Evolutionary conservation across 2,888 invertebrate species (phyloP), one percentile per base, ranked within the genome.

Genomic region (Drosophila cognata): DNA sequence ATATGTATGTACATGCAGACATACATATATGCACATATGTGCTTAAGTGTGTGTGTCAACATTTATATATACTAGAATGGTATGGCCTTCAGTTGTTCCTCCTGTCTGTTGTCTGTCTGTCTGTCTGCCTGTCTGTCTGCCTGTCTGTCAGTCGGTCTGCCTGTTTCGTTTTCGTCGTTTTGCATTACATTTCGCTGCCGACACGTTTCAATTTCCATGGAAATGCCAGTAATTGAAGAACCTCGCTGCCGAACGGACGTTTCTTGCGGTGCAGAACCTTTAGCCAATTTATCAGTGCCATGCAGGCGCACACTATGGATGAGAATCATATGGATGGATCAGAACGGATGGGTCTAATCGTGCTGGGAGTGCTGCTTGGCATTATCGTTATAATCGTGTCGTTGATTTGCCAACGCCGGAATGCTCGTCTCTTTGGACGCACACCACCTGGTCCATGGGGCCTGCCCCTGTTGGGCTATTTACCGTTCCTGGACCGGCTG

Each of bases 401-500:
- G 1, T 53, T 73, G 29, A 71, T 89, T n/a, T 84, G 89, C 18
- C 81, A 81, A n/a, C 70, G 69, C 4, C 84, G 81, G 7, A 87
- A 84, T n/a, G 75, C 38, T 0, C 74, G 71, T 1, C 43, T 87
- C 0, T 57, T 86, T 13, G 90, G 88, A 0, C 73, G 81, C 11
- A 38, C 78, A 4, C 92, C 97, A 0, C 97, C 97, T 0, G 98
- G 98, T 0, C 98, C 98, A 0, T 89, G 91, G 84, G 96, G 96
- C 2, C 75, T 97, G 43, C 98, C 98, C 0, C 88, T 97, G 25
- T 75, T 98, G 5, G 98, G 98, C 1, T 97, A 96, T 89, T 93
- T 98, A 69, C 96, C 96, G 1, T 96, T 95, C 92, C 91, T 98
- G 48, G 94, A 97, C 90, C 93, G 95, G 0, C 91, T 93, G 48